These are phyloP conservation scores for Muscidifurax raptorellus DNA, from an alignment of 1,140 invertebrate species.

Conservation along the genomic window DNA sequence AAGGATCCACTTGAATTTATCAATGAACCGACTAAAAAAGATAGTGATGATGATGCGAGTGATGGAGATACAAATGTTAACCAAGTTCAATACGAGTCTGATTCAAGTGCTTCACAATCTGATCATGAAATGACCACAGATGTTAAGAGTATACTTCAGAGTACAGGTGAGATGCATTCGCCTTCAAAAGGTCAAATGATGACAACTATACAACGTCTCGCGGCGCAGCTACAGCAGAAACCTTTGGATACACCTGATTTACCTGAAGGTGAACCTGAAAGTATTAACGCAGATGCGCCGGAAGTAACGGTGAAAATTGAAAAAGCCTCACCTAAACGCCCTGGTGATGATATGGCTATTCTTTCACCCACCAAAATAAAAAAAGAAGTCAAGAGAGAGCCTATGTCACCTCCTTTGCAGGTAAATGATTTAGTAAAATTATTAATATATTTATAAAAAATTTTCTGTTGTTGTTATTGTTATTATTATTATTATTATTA, in stretches of 20 bases:
- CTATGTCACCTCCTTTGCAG: slow-evolving; percentile 1
- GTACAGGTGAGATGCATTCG: slow-evolving; percentile 61
- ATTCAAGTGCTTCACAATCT: slow-evolving; percentile 67
- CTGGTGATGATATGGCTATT: slow-evolving; percentile 31
- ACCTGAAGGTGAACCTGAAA: slow-evolving; percentile 24
- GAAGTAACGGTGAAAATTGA: slow-evolving; percentile 28
- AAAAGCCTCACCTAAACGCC: background rate
- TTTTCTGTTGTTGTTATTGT: too few species aligned
- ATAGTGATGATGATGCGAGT: slow-evolving; percentile 53
- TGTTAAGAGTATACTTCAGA: slow-evolving; percentile 68
- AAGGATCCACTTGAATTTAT: slow-evolving; percentile 60
- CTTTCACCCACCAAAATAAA: slow-evolving; percentile 10
- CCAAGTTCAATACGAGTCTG: slow-evolving; percentile 61
- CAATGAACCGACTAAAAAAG: slow-evolving; percentile 43
- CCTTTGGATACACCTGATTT: slow-evolving; percentile 49
- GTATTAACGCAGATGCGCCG: slow-evolving; percentile 4
- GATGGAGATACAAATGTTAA: slow-evolving; percentile 47
- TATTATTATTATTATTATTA: background rate
- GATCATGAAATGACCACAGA: slow-evolving; percentile 65
- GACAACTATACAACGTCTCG: slow-evolving; percentile 70
- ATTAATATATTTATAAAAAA: too few species aligned
- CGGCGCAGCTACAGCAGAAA: slow-evolving; percentile 64
- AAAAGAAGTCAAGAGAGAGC: slow-evolving; percentile 32
- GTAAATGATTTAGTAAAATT: background rate
- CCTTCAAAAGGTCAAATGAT: slow-evolving; percentile 67